A percentile compares a stretch with the other conserved stretches of the same genome.
These are phyloP conservation scores for Thymelicus sylvestris DNA, from an alignment of 2,888 invertebrate species.

Conservation along the genomic window DNA sequence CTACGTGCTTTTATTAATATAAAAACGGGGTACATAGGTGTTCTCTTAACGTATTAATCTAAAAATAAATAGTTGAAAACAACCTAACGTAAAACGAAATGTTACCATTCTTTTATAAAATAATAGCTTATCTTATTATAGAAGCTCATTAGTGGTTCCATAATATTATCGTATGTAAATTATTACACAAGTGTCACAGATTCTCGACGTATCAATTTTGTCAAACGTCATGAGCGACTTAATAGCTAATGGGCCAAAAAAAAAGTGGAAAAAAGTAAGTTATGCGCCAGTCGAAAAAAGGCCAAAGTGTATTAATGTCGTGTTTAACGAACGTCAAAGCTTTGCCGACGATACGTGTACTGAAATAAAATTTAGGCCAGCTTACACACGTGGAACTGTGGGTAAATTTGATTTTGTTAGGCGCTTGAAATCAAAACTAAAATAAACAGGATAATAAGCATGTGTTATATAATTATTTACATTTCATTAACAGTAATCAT, in stretches of 20 bases:
- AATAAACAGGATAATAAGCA: too few relatives aligned
- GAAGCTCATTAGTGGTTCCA: slow-evolving; percentile 23
- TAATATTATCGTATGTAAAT: slow-evolving; percentile 40
- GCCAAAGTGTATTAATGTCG: slow-evolving; percentile 79
- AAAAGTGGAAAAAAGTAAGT: slow-evolving; percentile 72
- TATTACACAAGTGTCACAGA: slow-evolving; percentile 49
- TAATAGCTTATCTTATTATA: neutral
- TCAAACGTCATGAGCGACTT: slow-evolving; percentile 67
- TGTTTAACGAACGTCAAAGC: slow-evolving; percentile 82
- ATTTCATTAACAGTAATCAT: too few relatives aligned
- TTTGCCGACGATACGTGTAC: slow-evolving; percentile 61
- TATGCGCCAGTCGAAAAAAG: slow-evolving; percentile 81
- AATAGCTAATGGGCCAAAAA: slow-evolving; percentile 81
- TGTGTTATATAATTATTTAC: too few relatives aligned
- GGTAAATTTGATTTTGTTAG: too few relatives aligned
- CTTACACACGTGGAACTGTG: slow-evolving; percentile 53
- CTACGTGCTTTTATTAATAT: too few relatives aligned
- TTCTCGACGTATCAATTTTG: slow-evolving; percentile 74
- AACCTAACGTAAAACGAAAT: too few relatives aligned
- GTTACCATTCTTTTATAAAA: too few relatives aligned
- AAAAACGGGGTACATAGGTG: too few relatives aligned
- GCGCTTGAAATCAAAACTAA: too few relatives aligned
- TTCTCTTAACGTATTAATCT: too few relatives aligned
- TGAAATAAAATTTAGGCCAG: slow-evolving; percentile 66
- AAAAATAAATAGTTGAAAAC: too few relatives aligned